A percentile compares a stretch with the other conserved stretches of the same genome.
Conservation (phyloP, 30 jellyfish, hydroid and myxozoan species). For the Rhopilema esculentum region DNA sequence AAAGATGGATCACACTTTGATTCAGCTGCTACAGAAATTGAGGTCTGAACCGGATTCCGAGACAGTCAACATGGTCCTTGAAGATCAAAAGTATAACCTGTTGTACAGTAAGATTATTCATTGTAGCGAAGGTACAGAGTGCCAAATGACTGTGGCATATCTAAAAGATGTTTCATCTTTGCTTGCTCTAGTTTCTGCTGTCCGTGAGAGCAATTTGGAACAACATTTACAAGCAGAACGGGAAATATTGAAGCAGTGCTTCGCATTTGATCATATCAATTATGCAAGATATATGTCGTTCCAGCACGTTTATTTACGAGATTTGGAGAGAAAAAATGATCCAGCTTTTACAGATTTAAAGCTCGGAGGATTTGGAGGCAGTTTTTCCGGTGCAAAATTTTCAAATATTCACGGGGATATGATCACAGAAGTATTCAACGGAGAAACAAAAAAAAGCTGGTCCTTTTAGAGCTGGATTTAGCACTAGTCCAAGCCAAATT, state of each 20-base stretch:
- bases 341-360: conserved; percentile 25
- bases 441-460: conserved; percentile 60
- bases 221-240: conserved; percentile 55
- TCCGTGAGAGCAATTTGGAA: conserved; percentile 30
- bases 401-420: conserved; percentile 64
- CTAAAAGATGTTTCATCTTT: conserved; percentile 44
- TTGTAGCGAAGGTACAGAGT: conserved; percentile 26
- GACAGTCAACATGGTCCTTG: not conserved
- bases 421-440: conserved; percentile 66
- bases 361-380: conserved; percentile 54
- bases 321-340: conserved; percentile 8
- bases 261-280: conserved; percentile 54
- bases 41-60: conserved; percentile 16
- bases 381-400: conserved; percentile 41
- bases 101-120: not conserved
- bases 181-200: conserved; percentile 65
- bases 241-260: conserved; percentile 25
- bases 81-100: not conserved
- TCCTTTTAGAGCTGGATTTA: conserved; percentile 41
- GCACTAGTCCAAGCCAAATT: conserved; percentile 28
- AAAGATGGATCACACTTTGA: not conserved
- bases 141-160: conserved; percentile 55
- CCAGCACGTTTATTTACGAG: too few relatives aligned
- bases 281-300: conserved; percentile 62
- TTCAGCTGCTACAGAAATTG: too few relatives aligned